Conservation (phyloP, 2,113 vertebrate species). For the Cettia cetti region DNA sequence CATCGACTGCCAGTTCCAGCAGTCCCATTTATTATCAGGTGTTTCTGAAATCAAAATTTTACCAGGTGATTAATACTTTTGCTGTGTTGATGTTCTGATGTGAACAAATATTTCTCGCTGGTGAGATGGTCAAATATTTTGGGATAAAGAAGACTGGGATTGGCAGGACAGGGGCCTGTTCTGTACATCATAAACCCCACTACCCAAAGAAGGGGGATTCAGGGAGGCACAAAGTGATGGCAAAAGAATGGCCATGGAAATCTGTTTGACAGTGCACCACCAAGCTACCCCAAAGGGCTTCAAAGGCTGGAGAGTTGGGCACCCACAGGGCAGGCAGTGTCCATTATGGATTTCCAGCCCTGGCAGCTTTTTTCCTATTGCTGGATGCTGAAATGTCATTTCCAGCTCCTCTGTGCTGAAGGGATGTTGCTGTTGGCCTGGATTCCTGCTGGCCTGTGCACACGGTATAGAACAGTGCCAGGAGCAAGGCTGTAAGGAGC, state of each 20-base stretch:
- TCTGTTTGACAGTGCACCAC: neutral
- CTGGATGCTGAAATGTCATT: neutral
- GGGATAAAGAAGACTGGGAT: neutral
- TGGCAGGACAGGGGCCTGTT: neutral
- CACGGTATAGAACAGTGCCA: neutral
- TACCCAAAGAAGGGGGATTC: fast-evolving
- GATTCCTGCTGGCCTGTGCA: neutral
- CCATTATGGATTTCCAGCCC: neutral
- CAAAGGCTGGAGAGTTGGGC: neutral
- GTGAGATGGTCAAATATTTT: neutral
- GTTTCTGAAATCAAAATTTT: neutral
- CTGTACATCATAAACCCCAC: neutral
- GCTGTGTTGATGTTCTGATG: neutral
- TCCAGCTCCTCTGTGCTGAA: neutral
- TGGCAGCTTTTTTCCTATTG: neutral
- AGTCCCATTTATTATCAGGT: neutral
- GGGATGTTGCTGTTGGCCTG: neutral
- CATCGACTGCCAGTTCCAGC: neutral
- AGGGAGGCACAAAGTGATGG: neutral
- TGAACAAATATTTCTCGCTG: neutral
- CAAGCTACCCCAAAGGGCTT: neutral
- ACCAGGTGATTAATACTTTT: neutral
- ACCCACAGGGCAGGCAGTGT: neutral
- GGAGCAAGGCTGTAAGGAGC: neutral
- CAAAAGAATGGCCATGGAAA: neutral